These are phyloP conservation scores for Drosophila subobscura DNA, from an alignment of 1,140 invertebrate species.

Conservation along the genomic window DNA sequence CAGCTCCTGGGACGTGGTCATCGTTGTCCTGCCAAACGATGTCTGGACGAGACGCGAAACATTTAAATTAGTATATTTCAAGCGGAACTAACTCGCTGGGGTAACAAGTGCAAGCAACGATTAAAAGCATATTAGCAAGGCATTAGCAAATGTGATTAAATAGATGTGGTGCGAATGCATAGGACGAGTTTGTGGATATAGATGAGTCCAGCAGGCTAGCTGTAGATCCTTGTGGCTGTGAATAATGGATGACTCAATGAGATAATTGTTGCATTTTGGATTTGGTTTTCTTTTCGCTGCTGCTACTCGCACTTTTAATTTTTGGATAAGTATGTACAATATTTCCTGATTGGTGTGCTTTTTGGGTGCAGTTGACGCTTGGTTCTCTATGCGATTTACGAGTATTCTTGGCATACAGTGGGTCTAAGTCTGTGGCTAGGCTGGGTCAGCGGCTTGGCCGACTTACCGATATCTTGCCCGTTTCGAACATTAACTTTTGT, in stretches of 20 bases:
- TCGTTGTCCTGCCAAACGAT: constrained; percentile 90
- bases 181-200: neutral
- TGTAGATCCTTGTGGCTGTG: constrained; percentile 33
- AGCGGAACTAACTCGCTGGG: neutral
- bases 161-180: neutral
- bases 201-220: constrained; percentile 52
- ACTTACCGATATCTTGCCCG: constrained; percentile 83
- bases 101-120: constrained; percentile 42
- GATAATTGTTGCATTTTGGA: constrained; percentile 7
- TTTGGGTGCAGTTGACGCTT: constrained; percentile 48
- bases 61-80: constrained; percentile 54
- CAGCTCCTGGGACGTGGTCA: constrained; percentile 90
- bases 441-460: constrained; percentile 46
- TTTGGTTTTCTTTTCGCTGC: neutral
- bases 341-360: constrained; percentile 23
- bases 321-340: neutral
- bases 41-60: constrained; percentile 84
- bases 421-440: constrained; percentile 14
- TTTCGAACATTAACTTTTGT: constrained; percentile 83
- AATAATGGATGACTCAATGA: constrained; percentile 44
- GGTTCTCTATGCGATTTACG: constrained; percentile 21
- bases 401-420: constrained; percentile 8
- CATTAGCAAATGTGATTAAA: constrained; percentile 35
- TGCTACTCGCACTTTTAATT: neutral
- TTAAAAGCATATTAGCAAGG: constrained; percentile 25